Base-by-base conservation (phyloP, 2,797 vertebrate genomes). In the Oreortyx pictus region DNA sequence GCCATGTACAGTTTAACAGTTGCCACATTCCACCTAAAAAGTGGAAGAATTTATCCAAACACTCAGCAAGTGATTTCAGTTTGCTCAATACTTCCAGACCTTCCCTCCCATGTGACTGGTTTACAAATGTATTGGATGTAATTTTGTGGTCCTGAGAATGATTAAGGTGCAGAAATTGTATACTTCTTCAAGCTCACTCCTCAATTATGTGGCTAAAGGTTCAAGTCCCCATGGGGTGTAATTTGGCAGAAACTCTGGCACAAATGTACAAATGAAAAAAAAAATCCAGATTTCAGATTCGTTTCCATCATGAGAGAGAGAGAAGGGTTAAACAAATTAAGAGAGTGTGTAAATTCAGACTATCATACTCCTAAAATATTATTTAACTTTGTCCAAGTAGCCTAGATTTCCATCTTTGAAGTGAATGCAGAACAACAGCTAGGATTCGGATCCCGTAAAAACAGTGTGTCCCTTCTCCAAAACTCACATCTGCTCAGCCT, bases 21-120 rank as follows among this genome's bases (percentile, higher is more conserved):
- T 93, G 82, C 73, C 73, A 92, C 90, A 90, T 86, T 92, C 49
- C 66, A 90, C 78, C 88, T 94, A 92, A 92, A 74, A 85, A 85
- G 66, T 72, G 24, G 65, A 92, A 89, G 54, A 85, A 90, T 94
- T 94, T 90, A 62, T 94, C 79, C 85, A 87, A 95, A 82, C 18
- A 75, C 22, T 75, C 68, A 62, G 57, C 49, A 80, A 91, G n/a
- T 62, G 15, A 89, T 87, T 94, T 72, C 31, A 75, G 39, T 79
- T 93, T 91, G 59, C 74, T 94, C 56, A 79, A 6, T 83, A 52
- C 57, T 86, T 73, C 39, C 50, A 88, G 82, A 65, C 46, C 43
- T 92, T 78, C 50, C n/a, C 88, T 89, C 47, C n/a, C 59, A 56
- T 47, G 47, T 78, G 73, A 83, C 43, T 72, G 31, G 27, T 64